phyloP scores from a whole-genome alignment of 2,888 invertebrate genomes.

The Drosophila pseudotakahashii region DNA sequence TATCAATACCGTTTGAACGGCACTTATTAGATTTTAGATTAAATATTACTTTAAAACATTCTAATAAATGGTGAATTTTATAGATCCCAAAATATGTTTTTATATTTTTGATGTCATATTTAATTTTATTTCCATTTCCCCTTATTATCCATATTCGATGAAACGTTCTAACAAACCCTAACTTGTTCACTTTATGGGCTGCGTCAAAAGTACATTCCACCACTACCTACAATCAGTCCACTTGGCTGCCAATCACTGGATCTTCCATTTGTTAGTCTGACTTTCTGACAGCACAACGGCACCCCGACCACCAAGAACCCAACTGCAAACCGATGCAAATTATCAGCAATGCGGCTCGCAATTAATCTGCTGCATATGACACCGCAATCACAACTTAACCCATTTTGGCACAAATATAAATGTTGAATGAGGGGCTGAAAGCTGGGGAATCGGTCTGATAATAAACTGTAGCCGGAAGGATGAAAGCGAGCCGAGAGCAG shows the following conservation, averaged over 20 bases:
- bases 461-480: conserved; percentile 70
- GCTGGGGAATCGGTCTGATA: conserved; percentile 49
- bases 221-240: conserved; percentile 34
- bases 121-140: not conserved
- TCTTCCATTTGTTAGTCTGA: conserved; percentile 48
- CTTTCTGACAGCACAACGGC: conserved; percentile 30
- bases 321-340: conserved; percentile 52
- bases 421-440: conserved; percentile 18
- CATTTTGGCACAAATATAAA: conserved; percentile 48
- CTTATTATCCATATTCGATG: conserved; percentile 2
- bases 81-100: not conserved
- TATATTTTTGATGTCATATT: too few relatives aligned
- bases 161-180: conserved; percentile 6
- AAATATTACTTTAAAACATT: not conserved
- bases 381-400: conserved; percentile 77
- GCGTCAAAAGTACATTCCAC: conserved; percentile 34
- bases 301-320: conserved; percentile 14
- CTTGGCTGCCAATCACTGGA: conserved; percentile 43
- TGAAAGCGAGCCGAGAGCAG: conserved; percentile 13
- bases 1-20: not conserved
- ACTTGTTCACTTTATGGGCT: conserved; percentile 33
- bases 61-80: not conserved
- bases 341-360: conserved; percentile 76
- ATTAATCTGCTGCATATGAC: conserved; percentile 79
- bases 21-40: too few relatives aligned